Base-by-base conservation (phyloP, 2,113 vertebrate species). In the Bubalus kerabau region DNA sequence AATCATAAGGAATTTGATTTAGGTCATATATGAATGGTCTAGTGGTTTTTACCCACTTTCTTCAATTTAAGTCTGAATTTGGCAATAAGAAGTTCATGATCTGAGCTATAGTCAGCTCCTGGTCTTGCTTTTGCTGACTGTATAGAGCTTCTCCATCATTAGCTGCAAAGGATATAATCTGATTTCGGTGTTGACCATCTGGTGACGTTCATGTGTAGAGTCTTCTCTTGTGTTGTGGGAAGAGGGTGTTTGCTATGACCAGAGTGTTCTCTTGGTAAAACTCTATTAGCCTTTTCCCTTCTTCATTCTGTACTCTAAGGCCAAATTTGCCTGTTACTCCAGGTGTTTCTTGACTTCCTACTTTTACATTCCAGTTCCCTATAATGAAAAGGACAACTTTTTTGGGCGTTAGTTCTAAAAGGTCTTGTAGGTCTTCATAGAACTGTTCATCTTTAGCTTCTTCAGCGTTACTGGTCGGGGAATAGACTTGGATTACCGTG, bases 381-480 rank as follows among this genome's bases (percentile, higher is more conserved):
- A 0, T 19, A 67, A 67, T 67, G 64, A 67, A 21, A 67, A 67
- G 8, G 32, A 19, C 16, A 21, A 10, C 9, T 36, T 36, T 67
- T 36, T 0, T 0, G 17, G 16, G 8, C 36, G 17, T 67, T 67
- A 67, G 64, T 67, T 67, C 32, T 67, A 10, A 1, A 21, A 67
- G 16, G 7, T 67, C 64, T 17, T 67, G 17, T 19, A 36, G 64
- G 32, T 67, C 32, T 67, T 36, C 32, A 19, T 36, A n/a, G 16
- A 36, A 67, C 4, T 19, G 64, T 36, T 67, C 16, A 21, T 21
- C 64, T 19, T 67, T 10, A 67, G 32, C 64, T 36, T 67, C 8
- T 67, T 36, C 8, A 67, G 17, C 17, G 0, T 21, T 67, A 36
- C 32, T 67, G 64, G 32, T 36, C 0, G 1, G 64, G 32, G 2